phyloP scores from a whole-genome alignment of 2,888 invertebrate species.

The Kuschelorhynchus macadamiae region DNA sequence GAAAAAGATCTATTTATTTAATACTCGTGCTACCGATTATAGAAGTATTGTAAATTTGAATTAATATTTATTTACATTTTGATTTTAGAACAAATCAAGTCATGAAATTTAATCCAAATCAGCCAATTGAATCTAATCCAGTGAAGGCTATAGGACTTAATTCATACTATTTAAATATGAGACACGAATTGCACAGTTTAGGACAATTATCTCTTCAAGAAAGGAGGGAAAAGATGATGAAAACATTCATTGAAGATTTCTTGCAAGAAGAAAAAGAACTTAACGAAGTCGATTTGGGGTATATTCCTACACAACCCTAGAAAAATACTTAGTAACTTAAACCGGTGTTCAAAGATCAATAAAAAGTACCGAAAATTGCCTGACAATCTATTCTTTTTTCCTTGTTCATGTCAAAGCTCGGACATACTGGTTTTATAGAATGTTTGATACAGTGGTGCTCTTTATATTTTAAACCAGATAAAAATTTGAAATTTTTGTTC shows the following conservation, averaged over 20 bases:
- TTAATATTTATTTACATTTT: no score
- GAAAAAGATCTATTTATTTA: no score
- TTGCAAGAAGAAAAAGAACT: constrained; percentile 32
- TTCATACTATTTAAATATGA: constrained; percentile 33
- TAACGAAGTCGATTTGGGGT: constrained; percentile 44
- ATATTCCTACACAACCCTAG: constrained; percentile 36
- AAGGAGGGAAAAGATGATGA: constrained; percentile 32
- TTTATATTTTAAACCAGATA: no score
- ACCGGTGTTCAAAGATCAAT: no score
- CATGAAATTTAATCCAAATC: constrained; percentile 33
- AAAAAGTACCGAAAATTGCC: no score
- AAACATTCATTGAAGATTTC: constrained; percentile 27
- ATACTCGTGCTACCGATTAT: no score
- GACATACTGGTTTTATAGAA: no score
- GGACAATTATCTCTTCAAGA: constrained; percentile 9
- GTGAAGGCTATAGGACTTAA: constrained; percentile 26
- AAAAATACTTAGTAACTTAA: background rate
- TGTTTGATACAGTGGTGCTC: no score
- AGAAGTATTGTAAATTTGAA: background rate
- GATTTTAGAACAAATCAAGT: constrained; percentile 32
- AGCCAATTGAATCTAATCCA: constrained; percentile 33
- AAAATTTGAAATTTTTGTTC: background rate
- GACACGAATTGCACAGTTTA: constrained; percentile 18
- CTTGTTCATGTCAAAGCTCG: no score
- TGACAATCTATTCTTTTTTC: no score